Percentiles rank a stretch among this genome's conserved stretches.
Evolutionary conservation across 2,797 vertebrate species (phyloP).

Genomic region (Danio aesculapii): DNA sequence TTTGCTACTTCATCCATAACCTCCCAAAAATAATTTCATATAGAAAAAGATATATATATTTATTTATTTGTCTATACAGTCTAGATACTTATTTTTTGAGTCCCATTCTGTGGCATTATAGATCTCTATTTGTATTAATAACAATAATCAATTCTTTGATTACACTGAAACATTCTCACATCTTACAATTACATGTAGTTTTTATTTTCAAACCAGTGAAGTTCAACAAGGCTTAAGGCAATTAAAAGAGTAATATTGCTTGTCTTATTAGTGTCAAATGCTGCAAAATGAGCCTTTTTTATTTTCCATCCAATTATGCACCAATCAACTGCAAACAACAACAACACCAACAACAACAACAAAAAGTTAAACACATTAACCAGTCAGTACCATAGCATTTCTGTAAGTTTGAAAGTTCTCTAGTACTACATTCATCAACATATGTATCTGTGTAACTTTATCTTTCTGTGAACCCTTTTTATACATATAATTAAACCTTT

Average conservation of each 20-base stretch:
- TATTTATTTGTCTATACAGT: too few relatives aligned
- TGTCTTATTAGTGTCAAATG: not conserved
- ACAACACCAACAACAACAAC: not conserved
- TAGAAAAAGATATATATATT: too few relatives aligned
- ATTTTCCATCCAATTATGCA: not conserved
- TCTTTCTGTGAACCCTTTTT: constrained; percentile 31
- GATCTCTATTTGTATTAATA: not conserved
- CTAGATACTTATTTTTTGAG: not conserved
- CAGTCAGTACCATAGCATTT: not conserved
- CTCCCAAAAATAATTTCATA: too few relatives aligned
- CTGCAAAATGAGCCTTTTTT: not conserved
- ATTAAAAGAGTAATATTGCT: not conserved
- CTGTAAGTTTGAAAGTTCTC: not conserved
- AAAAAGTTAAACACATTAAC: too few relatives aligned
- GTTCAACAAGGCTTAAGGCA: not conserved
- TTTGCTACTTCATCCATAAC: too few relatives aligned
- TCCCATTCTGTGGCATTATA: not conserved
- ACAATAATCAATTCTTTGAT: not conserved
- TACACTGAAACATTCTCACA: not conserved
- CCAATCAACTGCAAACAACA: not conserved
- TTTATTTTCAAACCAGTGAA: not conserved
- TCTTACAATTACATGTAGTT: not conserved
- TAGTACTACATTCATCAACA: constrained; percentile 5
- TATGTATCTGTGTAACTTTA: constrained; percentile 5
- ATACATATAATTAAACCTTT: constrained; percentile 5